Percentiles rank a stretch among this genome's conserved stretches.
These are phyloP conservation scores for Erythrolamprus reginae DNA, from an alignment of 2,113 vertebrate species.

Conservation along the genomic window DNA sequence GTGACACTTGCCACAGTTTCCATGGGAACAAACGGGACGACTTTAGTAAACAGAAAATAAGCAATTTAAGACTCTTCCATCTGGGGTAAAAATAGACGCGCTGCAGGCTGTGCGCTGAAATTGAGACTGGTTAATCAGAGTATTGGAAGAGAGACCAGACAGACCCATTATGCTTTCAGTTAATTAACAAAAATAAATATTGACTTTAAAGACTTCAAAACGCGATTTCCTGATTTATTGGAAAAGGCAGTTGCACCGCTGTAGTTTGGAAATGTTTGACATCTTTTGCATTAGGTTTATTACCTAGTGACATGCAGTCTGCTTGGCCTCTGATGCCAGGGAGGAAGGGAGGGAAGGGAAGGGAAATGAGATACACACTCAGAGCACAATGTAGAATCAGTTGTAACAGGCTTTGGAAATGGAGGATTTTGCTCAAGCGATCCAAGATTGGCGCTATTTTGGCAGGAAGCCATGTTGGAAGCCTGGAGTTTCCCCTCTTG, in stretches of 20 bases:
- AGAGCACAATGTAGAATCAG: not conserved
- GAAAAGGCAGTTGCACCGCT: constrained; percentile 21
- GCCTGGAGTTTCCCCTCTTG: not conserved
- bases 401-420: constrained; percentile 15
- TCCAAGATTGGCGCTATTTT: not conserved
- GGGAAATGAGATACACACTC: not conserved
- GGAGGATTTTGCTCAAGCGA: not conserved
- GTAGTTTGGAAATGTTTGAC: constrained; percentile 7
- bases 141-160: constrained; percentile 54
- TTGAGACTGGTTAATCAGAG: constrained; percentile 64
- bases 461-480: not conserved
- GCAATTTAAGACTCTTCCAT: constrained; percentile 73
- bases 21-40: constrained; percentile 72
- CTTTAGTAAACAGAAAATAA: constrained; percentile 83
- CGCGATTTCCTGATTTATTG: constrained; percentile 38
- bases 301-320: not conserved
- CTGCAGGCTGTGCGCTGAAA: constrained; percentile 65
- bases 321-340: not conserved
- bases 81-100: constrained; percentile 75
- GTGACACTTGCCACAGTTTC: constrained; percentile 70
- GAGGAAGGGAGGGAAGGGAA: not conserved
- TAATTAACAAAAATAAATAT: constrained; percentile 61
- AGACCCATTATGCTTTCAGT: constrained; percentile 49
- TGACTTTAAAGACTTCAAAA: constrained; percentile 47
- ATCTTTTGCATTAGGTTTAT: constrained; percentile 19